phyloP scores from a whole-genome alignment of 1,140 invertebrate species.

The Drosophila arizonae region DNA sequence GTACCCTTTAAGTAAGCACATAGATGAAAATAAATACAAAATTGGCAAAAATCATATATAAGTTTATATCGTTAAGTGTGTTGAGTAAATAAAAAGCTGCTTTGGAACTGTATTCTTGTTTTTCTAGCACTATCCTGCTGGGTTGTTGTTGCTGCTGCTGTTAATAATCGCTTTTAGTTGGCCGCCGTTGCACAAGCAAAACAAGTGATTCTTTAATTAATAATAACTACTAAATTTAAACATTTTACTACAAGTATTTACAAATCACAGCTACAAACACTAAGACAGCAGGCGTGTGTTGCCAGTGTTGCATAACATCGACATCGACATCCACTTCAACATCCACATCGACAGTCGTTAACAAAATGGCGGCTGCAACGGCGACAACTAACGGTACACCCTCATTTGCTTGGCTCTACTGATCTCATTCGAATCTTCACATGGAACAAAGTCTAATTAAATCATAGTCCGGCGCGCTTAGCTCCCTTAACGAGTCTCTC shows the following conservation, averaged over 20 bases:
- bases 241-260: slow-evolving; percentile 75
- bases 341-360: slow-evolving; percentile 21
- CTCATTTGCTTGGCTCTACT: neutral
- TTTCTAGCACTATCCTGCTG: slow-evolving; percentile 15
- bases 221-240: slow-evolving; percentile 78
- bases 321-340: slow-evolving; percentile 8
- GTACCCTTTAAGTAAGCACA: slow-evolving; percentile 46
- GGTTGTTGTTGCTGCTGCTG: slow-evolving; percentile 32
- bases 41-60: slow-evolving; percentile 67
- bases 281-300: slow-evolving; percentile 38
- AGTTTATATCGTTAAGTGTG: slow-evolving; percentile 22
- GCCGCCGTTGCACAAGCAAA: slow-evolving; percentile 43
- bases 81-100: slow-evolving; percentile 57
- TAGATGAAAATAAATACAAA: slow-evolving; percentile 71
- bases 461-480: slow-evolving; percentile 30
- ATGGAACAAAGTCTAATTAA: slow-evolving; percentile 23
- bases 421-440: neutral
- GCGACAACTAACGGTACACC: slow-evolving; percentile 19
- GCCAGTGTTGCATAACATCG: slow-evolving; percentile 64
- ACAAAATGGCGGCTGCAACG: slow-evolving; percentile 16
- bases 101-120: slow-evolving; percentile 48
- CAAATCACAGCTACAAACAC: slow-evolving; percentile 81
- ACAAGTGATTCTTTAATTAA: slow-evolving; percentile 59
- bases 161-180: slow-evolving; percentile 17
- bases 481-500: neutral